These are phyloP conservation scores for Ips nitidus DNA, from an alignment of 1,140 invertebrate genomes.

Conservation along the genomic window DNA sequence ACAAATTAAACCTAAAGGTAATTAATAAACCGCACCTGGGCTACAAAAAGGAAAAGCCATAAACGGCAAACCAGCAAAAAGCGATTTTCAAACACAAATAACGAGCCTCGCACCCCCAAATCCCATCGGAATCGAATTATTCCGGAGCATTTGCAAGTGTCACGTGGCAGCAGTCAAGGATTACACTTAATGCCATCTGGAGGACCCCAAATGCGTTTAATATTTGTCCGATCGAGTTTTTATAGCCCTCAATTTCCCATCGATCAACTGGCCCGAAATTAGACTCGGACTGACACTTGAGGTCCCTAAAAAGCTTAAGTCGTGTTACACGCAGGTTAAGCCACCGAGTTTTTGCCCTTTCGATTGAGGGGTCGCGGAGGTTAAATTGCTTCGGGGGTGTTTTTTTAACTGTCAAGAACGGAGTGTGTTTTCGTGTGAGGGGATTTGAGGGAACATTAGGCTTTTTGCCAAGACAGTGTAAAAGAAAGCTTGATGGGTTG, in stretches of 20 bases:
- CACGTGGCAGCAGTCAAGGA: conserved; percentile 7
- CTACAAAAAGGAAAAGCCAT: too few species aligned
- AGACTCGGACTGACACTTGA: not conserved
- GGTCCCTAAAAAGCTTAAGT: not conserved
- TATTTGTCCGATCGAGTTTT: conserved; percentile 3
- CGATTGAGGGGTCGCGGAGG: too few species aligned
- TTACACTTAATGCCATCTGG: conserved; percentile 5
- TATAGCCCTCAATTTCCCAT: conserved; percentile 1
- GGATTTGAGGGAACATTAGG: too few species aligned
- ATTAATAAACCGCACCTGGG: not conserved
- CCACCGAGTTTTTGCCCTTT: too few species aligned
- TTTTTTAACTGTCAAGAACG: too few species aligned
- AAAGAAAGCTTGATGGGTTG: too few species aligned
- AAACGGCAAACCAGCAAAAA: not conserved
- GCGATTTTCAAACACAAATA: not conserved
- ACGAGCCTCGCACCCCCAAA: not conserved
- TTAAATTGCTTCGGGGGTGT: too few species aligned
- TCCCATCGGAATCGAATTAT: not conserved
- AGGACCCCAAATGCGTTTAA: not conserved
- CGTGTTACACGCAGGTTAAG: too few species aligned
- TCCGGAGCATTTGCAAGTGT: conserved; percentile 2
- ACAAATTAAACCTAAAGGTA: not conserved
- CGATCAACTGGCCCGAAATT: not conserved
- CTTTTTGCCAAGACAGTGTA: too few species aligned
- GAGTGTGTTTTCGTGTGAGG: too few species aligned